Evolutionary conservation across 2,888 invertebrate genomes (phyloP).

Genomic region (Cryptus armator): DNA sequence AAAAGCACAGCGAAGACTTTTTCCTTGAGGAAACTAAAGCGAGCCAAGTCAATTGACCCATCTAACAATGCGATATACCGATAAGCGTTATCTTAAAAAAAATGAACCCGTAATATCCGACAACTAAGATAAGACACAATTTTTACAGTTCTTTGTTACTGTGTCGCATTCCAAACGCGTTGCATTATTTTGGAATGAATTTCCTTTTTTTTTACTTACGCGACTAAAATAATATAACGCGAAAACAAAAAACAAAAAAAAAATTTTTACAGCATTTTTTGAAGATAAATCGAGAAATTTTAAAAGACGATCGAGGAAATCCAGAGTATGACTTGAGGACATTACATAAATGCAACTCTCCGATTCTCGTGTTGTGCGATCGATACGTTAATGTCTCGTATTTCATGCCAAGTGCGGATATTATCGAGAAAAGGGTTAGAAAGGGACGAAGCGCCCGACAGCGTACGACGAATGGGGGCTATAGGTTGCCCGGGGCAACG

Average conservation of each 20-base stretch:
- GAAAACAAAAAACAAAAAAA: not conserved
- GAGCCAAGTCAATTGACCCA: slow-evolving; percentile 61
- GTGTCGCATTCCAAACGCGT: not conserved
- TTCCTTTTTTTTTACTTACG: not conserved
- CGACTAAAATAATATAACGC: not conserved
- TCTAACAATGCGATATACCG: slow-evolving; percentile 41
- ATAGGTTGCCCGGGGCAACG: slow-evolving; percentile 59
- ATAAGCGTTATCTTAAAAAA: slow-evolving; percentile 59
- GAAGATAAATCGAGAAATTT: not conserved
- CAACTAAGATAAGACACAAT: slow-evolving; percentile 41
- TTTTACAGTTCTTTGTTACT: not conserved
- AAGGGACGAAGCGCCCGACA: slow-evolving; percentile 32
- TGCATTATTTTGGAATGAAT: not conserved
- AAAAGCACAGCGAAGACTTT: not conserved
- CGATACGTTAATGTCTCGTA: not conserved
- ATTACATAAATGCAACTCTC: no score
- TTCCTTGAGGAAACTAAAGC: slow-evolving; percentile 33
- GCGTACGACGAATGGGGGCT: slow-evolving; percentile 25
- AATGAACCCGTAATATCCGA: slow-evolving; percentile 41
- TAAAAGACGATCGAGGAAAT: no score
- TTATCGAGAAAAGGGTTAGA: slow-evolving; percentile 53
- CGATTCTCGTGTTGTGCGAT: slow-evolving; percentile 17
- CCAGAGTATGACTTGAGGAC: no score
- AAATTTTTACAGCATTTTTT: not conserved
- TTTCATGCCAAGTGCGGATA: slow-evolving; percentile 22